Conservation (phyloP, 2,888 invertebrate species). For the Drosophila paucipuncta region DNA sequence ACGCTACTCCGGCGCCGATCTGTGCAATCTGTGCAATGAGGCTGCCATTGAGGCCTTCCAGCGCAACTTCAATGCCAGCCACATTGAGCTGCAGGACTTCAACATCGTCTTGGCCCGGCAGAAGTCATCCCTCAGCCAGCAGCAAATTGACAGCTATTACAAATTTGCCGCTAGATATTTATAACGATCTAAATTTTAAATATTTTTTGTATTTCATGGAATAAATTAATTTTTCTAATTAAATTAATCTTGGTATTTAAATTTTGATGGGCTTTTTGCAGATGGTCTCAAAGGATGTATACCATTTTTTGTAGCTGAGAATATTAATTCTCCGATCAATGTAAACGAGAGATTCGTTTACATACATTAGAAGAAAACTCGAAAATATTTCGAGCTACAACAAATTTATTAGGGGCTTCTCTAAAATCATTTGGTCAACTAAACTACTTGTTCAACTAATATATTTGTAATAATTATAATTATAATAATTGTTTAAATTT, state of each 20-base stretch:
- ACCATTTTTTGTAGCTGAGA: background rate
- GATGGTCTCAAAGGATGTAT: background rate
- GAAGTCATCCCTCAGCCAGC: slow-evolving; percentile 85
- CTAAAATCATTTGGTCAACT: background rate
- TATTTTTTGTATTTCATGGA: background rate
- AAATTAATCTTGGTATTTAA: background rate
- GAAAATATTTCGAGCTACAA: background rate
- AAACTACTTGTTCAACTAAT: too few relatives aligned
- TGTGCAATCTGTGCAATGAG: slow-evolving; percentile 88
- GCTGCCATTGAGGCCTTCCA: slow-evolving; percentile 88
- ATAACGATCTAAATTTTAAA: background rate
- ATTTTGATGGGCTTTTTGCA: background rate
- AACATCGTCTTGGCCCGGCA: slow-evolving; percentile 81
- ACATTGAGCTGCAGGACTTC: slow-evolving; percentile 84
- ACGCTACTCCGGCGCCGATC: slow-evolving; percentile 88
- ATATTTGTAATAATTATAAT: too few relatives aligned
- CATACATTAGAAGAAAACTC: background rate
- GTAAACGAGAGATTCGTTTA: too few relatives aligned
- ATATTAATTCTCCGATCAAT: too few relatives aligned
- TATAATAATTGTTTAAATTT: background rate
- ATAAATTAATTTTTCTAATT: background rate
- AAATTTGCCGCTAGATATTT: slow-evolving; percentile 78
- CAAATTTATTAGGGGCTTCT: background rate
- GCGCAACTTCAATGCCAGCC: slow-evolving; percentile 83
- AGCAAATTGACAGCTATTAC: slow-evolving; percentile 84